Evolutionary conservation across 92 coral and sea anemone genomes (phyloP).

Genomic region (Umimayanthus chanpuru): DNA sequence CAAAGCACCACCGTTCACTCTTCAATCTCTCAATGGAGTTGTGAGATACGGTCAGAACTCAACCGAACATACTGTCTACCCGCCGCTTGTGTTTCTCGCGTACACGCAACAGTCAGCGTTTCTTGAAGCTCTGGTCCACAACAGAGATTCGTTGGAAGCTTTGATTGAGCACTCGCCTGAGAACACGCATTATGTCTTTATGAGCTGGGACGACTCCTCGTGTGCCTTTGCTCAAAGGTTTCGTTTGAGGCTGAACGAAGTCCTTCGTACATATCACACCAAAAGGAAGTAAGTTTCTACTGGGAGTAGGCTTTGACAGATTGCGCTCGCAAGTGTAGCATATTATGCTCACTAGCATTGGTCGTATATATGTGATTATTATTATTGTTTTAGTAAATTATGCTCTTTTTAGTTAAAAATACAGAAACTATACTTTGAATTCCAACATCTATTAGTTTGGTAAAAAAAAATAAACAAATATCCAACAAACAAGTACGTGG

Average conservation of each 20-base stretch:
- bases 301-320: too few species aligned
- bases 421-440: too few species aligned
- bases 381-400: too few species aligned
- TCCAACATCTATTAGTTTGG: too few species aligned
- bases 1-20: slow-evolving; percentile 53
- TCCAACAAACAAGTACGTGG: too few species aligned
- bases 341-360: too few species aligned
- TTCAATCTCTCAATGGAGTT: slow-evolving; percentile 46
- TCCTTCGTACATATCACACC: slow-evolving; percentile 11
- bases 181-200: slow-evolving; percentile 50
- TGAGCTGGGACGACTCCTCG: slow-evolving; percentile 45
- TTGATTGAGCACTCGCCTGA: slow-evolving; percentile 51
- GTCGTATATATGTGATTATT: too few species aligned
- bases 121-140: slow-evolving; percentile 51
- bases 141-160: slow-evolving; percentile 43
- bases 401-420: too few species aligned
- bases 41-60: slow-evolving; percentile 46
- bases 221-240: slow-evolving; percentile 6
- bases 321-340: too few species aligned
- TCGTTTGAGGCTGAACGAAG: neutral
- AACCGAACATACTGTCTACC: slow-evolving; percentile 9
- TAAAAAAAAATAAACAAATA: too few species aligned
- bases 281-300: slow-evolving; percentile 29
- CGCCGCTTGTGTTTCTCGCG: slow-evolving; percentile 54
- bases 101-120: slow-evolving; percentile 59